Evolutionary conservation across 2,888 invertebrate species (phyloP), one percentile per base, ranked within the genome.

Genomic region (Keiferia lycopersicella): DNA sequence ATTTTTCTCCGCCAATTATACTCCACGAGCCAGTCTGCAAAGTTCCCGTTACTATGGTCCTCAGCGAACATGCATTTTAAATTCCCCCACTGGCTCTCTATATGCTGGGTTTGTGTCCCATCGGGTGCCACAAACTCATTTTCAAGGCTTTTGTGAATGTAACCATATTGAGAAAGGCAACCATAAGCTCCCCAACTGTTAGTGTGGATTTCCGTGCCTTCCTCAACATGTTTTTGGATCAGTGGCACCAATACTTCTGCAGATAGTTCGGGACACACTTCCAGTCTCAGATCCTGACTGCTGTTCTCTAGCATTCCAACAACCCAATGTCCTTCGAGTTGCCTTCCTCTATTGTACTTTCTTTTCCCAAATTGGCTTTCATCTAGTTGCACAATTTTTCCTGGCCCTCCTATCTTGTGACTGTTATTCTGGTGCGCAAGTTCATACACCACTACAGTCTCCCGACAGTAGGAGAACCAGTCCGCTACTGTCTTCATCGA

Each of bases 321-420:
- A 1, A 20, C 51, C 48, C 26, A 62, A n/a, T 60, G 62, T 4
- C 65, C 65, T 22, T 62, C 61, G 3, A 62, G 18, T 20, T 16
- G 18, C 12, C 62, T 20, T 12, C 65, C 65, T 61, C 50, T 61
- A 45, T 65, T 68, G 41, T 63, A 70, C 67, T 71, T 71, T 45
- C 69, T 63, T 48, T 65, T 68, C 1, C 67, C 67, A 64, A 70
- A 73, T 62, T 71, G 71, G 10, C 57, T 56, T 30, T 70, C 67
- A 66, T 72, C 70, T 12, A 71, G 67, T 60, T 73, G 70, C 0
- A 71, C 71, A n/a, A 71, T 63, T 67, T 72, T 72, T 1, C 64
- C 62, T 0, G 66, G 67, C 0, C 69, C 70, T 16, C 69, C 69
- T 26, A 71, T 72, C 48, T 71, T 71, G 20, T 16, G 38, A 2